A percentile compares a stretch with the other conserved stretches of the same genome.
Evolutionary conservation across 1,140 invertebrate genomes (phyloP).

Genomic region (Protaetia brevitarsis): DNA sequence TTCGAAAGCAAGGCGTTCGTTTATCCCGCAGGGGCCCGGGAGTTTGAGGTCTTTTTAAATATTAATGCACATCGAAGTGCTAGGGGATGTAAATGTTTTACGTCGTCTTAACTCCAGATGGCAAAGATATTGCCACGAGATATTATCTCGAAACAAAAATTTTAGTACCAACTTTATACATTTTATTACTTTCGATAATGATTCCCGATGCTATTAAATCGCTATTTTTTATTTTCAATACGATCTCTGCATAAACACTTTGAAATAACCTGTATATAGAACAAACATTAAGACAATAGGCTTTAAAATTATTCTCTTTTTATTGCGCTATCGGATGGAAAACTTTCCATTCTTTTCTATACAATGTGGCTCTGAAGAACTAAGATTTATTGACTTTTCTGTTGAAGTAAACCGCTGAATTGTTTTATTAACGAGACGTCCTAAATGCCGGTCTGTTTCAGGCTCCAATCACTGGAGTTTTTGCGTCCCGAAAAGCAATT

Average conservation of each 20-base stretch:
- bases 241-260: too few species aligned
- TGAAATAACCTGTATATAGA: neutral
- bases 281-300: neutral
- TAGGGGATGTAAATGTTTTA: neutral
- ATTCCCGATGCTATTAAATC: too few species aligned
- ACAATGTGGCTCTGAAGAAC: neutral
- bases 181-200: too few species aligned
- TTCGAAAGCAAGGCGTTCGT: too few species aligned
- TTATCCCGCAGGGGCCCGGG: too few species aligned
- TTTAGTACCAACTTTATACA: too few species aligned
- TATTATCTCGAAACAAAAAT: too few species aligned
- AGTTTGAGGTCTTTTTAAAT: neutral
- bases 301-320: neutral
- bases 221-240: too few species aligned
- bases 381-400: slow-evolving; percentile 17
- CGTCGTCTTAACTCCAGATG: neutral
- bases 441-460: slow-evolving; percentile 1
- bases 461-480: neutral
- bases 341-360: neutral
- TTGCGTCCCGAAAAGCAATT: neutral
- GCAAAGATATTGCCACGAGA: neutral
- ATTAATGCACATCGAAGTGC: neutral
- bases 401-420: slow-evolving; percentile 11
- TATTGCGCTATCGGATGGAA: neutral
- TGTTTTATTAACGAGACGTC: slow-evolving; percentile 14